phyloP scores from a whole-genome alignment of 2,113 vertebrate genomes.

The Raja brachyura region DNA sequence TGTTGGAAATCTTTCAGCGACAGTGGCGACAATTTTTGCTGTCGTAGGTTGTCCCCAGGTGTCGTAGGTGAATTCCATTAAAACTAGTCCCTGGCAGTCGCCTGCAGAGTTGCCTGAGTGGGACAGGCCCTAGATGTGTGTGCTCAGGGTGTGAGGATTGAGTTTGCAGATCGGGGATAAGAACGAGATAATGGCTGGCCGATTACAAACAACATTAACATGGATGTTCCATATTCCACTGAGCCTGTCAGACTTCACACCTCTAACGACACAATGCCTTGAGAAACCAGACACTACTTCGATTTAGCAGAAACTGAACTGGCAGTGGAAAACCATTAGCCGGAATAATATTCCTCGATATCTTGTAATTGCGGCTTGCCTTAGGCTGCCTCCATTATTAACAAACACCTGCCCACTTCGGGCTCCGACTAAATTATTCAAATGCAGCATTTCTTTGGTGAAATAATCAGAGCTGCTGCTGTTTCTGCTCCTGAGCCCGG shows the following conservation, averaged over 20 bases:
- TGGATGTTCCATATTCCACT: not conserved
- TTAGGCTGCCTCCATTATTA: not conserved
- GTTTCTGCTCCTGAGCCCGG: not conserved
- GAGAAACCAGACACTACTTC: not conserved
- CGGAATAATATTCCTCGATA: not conserved
- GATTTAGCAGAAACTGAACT: not conserved
- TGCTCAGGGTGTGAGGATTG: not conserved
- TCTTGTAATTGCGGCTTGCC: constrained; percentile 23
- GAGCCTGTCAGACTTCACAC: not conserved
- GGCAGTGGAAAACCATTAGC: constrained; percentile 1
- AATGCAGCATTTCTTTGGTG: not conserved
- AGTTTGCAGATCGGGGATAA: not conserved
- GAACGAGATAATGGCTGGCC: not conserved
- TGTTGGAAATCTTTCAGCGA: too few species aligned
- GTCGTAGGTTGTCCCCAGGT: too few species aligned
- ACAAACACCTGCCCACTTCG: not conserved
- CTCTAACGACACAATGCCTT: not conserved
- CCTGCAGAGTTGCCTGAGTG: too few species aligned
- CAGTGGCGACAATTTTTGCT: too few species aligned
- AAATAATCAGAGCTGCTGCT: not conserved
- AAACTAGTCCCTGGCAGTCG: too few species aligned
- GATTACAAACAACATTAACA: not conserved
- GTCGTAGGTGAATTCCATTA: too few species aligned
- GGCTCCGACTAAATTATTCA: constrained; percentile 25
- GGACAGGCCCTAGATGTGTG: too few species aligned